Base-by-base conservation (phyloP, 92 coral and sea anemone species). In the Palythoa heliodiscus region DNA sequence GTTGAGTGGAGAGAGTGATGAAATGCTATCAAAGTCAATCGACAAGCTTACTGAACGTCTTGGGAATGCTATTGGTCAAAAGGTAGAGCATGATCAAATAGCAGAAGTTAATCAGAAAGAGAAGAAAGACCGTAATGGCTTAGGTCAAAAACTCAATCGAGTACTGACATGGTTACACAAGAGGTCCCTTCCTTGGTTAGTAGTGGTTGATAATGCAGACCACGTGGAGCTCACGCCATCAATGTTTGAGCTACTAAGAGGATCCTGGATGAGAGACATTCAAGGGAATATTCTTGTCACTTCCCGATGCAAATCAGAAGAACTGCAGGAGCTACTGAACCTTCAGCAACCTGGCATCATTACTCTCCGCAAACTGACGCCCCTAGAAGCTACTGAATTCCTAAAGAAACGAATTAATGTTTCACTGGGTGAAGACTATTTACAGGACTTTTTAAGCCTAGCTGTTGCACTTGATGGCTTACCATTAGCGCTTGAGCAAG, bases 401-500 rank as follows among this genome's bases (percentile, higher is more conserved):
- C 6, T 78, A n/a, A 8, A 8, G 53, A 78, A 60, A 60, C 71
- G 83, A 10, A 19, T 67, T 60, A 70, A 38, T 11, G 3, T 60
- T 60, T 19, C 83, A 77, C 25, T 25, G 0, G 12, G 29, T 19
- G 70, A 81, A 54, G 35, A 29, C 0, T 0, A 29, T 0, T 0
- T 29, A 29, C 35, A 29, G 35, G 54, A 35, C 1, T 39, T 43
- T 5, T 5, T 14, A n/a, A 74, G 37, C 37, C 89, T 90, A 20
- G 86, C 71, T 35, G 53, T 55, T 15, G 88, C 73, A 71, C 89
- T 91, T 14, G 93, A 91, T 17, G 80, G 89, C 0, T 68, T 88
- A 17, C 93, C 93, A 1, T 52, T 91, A 47, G 93, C 93, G 13
- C 76, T 91, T 37, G 93, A 91, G 23, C 93, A 91, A 78, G 93